Base-by-base conservation (phyloP, 2,888 invertebrate genomes). In the Hydraecia micacea region DNA sequence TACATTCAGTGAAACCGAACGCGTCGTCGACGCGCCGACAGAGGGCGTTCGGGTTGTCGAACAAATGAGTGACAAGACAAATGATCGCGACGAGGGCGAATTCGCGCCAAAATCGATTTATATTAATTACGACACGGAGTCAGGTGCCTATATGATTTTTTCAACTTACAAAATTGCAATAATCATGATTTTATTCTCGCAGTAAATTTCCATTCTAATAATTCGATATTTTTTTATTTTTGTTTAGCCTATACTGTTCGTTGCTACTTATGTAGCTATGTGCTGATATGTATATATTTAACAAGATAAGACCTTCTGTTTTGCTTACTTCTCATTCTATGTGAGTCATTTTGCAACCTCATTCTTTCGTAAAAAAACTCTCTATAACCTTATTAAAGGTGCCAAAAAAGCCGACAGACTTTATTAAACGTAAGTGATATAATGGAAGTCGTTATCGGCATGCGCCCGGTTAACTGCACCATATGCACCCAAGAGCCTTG, bases 371-470 rank as follows among this genome's bases (percentile, higher is more conserved):
- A 18, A 36, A 32, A 21, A 5, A 42, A 13, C 1, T 32, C 32
- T 25, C 9, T 49, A 5, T 32, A 69, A 15, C 25, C 15, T 25
- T 49, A 49, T n/a, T 55, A 28, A 55, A 62, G 18, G 36, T 21
- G 28, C 86, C 63, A 81, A 83, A 80, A 81, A 81, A 70, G n/a
- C 77, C 62, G 55, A 39, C 74, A 52, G 71, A 60, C 82, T 86
- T 88, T 87, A 89, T 89, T 89, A 88, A 89, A 89, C 13, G 83
- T 75, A 79, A 79, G 71, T 89, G 88, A 88, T 85, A 80, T 86
- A 87, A 85, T 83, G 81, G 79, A 32, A 68, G 85, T 84, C 85
- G 90, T 88, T 90, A 90, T 86, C 76, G 82, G 80, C 88, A 83
- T 81, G 73, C 72, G 81, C 82, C 52, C 82, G 67, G 81, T 81